Conservation (phyloP, 2,113 vertebrate genomes). For the Nasalis larvatus region DNA sequence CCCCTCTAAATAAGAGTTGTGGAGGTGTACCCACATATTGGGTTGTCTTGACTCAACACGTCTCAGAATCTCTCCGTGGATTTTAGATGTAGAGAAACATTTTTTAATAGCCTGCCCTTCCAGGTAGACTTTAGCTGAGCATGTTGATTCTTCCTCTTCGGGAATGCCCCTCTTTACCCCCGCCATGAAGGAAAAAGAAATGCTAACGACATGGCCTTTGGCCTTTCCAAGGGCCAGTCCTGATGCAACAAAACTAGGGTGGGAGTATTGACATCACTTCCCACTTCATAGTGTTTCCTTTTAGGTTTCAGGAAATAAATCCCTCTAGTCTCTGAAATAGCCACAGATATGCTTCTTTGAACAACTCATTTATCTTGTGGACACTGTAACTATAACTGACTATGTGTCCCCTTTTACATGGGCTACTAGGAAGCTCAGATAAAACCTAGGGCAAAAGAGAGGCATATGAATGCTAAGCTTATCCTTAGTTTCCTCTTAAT, state of each 20-base stretch:
- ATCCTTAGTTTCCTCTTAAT: neutral
- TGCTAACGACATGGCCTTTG: neutral
- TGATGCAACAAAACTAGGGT: neutral
- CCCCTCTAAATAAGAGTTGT: neutral
- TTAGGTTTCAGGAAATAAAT: constrained; percentile 2
- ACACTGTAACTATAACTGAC: neutral
- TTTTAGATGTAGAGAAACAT: neutral
- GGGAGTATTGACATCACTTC: neutral
- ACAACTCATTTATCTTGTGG: neutral
- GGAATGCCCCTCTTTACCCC: neutral
- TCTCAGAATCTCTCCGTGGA: neutral
- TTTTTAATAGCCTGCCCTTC: neutral
- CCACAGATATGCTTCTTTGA: neutral
- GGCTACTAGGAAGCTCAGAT: neutral
- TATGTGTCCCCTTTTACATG: neutral
- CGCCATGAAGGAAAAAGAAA: neutral
- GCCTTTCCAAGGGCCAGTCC: neutral
- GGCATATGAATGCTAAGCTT: neutral
- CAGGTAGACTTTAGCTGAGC: neutral
- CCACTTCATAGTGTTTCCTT: neutral
- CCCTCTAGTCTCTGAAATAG: neutral
- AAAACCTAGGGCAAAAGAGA: neutral
- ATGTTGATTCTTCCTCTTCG: neutral
- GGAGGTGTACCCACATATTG: neutral
- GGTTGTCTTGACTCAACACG: neutral